phyloP scores from a whole-genome alignment of 2,888 invertebrate genomes.

The Seira ritae region DNA sequence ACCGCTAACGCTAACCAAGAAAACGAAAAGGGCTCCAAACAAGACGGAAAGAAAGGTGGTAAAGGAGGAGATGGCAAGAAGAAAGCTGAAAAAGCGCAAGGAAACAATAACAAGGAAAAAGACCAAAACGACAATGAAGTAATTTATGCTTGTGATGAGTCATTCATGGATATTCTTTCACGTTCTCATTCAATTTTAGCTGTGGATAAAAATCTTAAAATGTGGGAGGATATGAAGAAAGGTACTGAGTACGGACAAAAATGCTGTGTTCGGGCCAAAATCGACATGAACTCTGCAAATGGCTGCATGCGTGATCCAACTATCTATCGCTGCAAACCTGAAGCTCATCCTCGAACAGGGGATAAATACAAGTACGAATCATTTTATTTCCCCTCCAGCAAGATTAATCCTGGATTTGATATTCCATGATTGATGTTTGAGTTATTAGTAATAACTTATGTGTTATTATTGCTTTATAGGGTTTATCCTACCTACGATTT shows the following conservation, averaged over 20 bases:
- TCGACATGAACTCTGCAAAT: slow-evolving; percentile 96
- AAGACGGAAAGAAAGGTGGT: slow-evolving; percentile 1
- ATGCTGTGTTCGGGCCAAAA: slow-evolving; percentile 97
- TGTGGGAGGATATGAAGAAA: slow-evolving; percentile 97
- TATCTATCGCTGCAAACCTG: slow-evolving; percentile 97
- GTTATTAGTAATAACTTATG: slow-evolving; percentile 41
- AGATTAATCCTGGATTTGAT: background rate
- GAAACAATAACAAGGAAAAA: background rate
- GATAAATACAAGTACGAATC: slow-evolving; percentile 90
- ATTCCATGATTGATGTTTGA: background rate
- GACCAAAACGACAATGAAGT: slow-evolving; percentile 32
- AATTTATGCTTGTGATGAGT: slow-evolving; percentile 51
- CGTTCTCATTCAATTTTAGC: slow-evolving; percentile 78
- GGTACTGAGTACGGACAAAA: slow-evolving; percentile 87
- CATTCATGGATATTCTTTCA: slow-evolving; percentile 42
- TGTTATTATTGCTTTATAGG: slow-evolving; percentile 77
- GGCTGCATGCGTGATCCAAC: slow-evolving; percentile 99
- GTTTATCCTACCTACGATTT: slow-evolving; percentile 99
- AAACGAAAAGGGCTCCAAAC: background rate
- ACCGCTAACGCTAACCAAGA: slow-evolving; percentile 19
- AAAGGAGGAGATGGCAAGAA: slow-evolving; percentile 29
- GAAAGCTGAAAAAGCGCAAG: slow-evolving; percentile 28
- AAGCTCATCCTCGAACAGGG: slow-evolving; percentile 95
- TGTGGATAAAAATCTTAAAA: slow-evolving; percentile 86
- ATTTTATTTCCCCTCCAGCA: slow-evolving; percentile 28